Conservation (phyloP, 1,140 invertebrate species). For the Drosophila santomea region DNA sequence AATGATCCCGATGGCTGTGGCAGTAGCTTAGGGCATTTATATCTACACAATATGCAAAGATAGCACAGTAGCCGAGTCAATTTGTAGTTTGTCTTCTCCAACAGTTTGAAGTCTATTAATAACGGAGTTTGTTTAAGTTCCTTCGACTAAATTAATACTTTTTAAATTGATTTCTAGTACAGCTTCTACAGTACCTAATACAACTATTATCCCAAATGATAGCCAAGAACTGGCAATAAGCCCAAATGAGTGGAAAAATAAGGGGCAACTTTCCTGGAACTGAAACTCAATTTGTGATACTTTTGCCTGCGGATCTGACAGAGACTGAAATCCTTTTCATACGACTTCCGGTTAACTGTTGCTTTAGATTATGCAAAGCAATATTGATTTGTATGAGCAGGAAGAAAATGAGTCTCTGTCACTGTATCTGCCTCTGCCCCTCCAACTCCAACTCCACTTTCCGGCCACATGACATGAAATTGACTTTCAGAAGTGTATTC, state of each 20-base stretch:
- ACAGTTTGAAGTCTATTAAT: conserved; percentile 12
- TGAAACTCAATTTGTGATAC: conserved; percentile 2
- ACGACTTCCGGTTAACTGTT: conserved; percentile 38
- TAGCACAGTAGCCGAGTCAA: conserved; percentile 24
- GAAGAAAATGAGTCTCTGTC: conserved; percentile 23
- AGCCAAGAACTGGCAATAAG: background rate
- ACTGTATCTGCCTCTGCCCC: no score
- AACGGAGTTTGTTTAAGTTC: background rate
- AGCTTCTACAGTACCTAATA: background rate
- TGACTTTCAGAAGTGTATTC: conserved; percentile 36
- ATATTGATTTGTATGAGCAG: conserved; percentile 48
- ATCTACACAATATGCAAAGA: conserved; percentile 66
- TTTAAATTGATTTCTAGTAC: background rate
- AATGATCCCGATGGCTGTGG: conserved; percentile 60
- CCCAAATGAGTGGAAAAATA: background rate
- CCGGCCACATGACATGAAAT: conserved; percentile 36
- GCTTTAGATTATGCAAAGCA: conserved; percentile 59
- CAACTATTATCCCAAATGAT: background rate
- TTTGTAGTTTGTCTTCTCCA: conserved; percentile 65
- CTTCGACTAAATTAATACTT: background rate
- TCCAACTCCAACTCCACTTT: background rate
- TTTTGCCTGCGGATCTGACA: conserved; percentile 16
- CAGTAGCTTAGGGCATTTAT: conserved; percentile 55
- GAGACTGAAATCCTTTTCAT: conserved; percentile 25
- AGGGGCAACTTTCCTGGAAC: conserved; percentile 5